Evolutionary conservation across 2,888 invertebrate genomes (phyloP).

Genomic region (Pogonocherus hispidulus): DNA sequence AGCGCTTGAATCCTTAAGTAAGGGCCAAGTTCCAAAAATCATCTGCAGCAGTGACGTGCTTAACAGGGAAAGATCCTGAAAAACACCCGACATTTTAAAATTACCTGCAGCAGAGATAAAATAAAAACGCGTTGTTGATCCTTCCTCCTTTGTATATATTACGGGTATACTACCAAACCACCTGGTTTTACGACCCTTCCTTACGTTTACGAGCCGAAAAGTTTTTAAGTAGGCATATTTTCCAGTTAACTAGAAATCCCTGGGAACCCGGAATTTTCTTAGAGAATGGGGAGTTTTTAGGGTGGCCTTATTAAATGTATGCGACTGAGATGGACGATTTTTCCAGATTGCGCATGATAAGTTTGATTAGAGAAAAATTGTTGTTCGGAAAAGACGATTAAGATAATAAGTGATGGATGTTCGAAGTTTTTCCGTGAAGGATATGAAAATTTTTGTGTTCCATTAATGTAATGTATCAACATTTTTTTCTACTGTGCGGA

Average conservation of each 20-base stretch:
- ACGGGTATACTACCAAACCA: neutral
- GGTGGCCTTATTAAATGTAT: neutral
- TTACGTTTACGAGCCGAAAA: constrained; percentile 23
- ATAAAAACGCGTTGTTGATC: neutral
- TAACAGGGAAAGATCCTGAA: neutral
- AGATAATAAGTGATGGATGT: no score
- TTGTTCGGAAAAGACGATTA: neutral
- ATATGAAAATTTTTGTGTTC: no score
- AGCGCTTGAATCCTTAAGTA: no score
- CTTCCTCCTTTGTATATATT: constrained; percentile 7
- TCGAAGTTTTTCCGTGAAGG: no score
- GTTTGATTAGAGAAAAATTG: neutral
- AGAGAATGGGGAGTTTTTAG: neutral
- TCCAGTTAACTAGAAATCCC: constrained; percentile 19
- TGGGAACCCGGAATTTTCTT: neutral
- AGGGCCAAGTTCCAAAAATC: no score
- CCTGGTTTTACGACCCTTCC: constrained; percentile 19
- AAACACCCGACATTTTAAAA: neutral
- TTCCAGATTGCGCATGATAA: neutral
- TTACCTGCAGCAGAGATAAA: neutral
- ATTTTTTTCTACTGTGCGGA: no score
- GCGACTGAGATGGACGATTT: neutral
- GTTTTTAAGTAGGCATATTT: constrained; percentile 21
- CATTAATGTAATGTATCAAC: no score
- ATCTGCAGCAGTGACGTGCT: no score